A percentile compares a stretch with the other conserved stretches of the same genome.
phyloP scores from a whole-genome alignment of 2,797 vertebrate species.

The Tragelaphus oryx region DNA sequence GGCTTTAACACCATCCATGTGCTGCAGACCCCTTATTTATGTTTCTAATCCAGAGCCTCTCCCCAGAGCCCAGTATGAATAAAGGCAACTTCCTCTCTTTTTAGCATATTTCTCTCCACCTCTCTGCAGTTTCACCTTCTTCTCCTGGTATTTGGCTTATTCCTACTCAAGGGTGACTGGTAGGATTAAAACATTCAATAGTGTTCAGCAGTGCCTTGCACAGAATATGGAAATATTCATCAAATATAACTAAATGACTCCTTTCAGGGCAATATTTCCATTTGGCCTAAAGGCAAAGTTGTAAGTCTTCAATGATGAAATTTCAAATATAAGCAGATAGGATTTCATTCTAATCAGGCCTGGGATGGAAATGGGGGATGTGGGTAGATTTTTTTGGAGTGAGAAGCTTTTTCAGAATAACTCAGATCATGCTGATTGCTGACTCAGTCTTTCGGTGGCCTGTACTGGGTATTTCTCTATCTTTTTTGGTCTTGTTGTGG shows the following conservation, averaged over 20 bases:
- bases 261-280: background rate
- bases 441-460: background rate
- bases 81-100: background rate
- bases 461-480: background rate
- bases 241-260: constrained; percentile 19
- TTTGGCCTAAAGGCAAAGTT: background rate
- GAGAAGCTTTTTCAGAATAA: background rate
- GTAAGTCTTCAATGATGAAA: background rate
- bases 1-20: background rate
- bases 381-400: background rate
- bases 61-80: background rate
- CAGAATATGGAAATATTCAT: constrained; percentile 29
- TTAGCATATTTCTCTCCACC: background rate
- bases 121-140: background rate
- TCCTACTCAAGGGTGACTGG: background rate
- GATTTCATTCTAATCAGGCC: background rate
- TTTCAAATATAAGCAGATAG: background rate
- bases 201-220: background rate
- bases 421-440: background rate
- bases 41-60: background rate
- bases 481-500: background rate
- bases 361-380: background rate
- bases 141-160: background rate
- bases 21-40: background rate
- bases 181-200: background rate